Conservation (phyloP, 2,797 vertebrate genomes). For the Lycodopsis pacificus region DNA sequence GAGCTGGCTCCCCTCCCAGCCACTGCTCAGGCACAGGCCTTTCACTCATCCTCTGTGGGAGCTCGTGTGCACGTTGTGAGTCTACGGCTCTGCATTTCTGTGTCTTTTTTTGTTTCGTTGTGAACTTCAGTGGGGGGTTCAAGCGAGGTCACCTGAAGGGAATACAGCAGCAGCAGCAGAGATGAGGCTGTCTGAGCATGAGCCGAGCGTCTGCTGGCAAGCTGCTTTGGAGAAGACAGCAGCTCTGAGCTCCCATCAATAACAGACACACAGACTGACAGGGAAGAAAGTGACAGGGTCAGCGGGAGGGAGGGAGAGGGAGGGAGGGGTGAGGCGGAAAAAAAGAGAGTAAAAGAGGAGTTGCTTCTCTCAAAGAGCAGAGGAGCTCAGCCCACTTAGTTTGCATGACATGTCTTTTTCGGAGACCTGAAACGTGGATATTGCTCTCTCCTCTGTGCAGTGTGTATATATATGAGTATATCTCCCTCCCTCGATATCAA, state of each 20-base stretch:
- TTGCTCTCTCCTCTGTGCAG: conserved; percentile 30
- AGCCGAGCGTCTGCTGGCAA: conserved; percentile 66
- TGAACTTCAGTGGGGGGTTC: conserved; percentile 36
- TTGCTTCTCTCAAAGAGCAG: conserved; percentile 45
- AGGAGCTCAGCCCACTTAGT: conserved; percentile 41
- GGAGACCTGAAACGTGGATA: conserved; percentile 26
- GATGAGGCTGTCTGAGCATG: conserved; percentile 57
- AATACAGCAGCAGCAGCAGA: conserved; percentile 47
- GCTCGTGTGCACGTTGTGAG: conserved; percentile 13
- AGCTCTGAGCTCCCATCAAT: conserved; percentile 68
- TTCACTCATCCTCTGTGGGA: conserved; percentile 45
- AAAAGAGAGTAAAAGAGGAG: conserved; percentile 40
- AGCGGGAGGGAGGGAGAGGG: conserved; percentile 35
- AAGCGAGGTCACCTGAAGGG: conserved; percentile 64
- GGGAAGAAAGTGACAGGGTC: conserved; percentile 63
- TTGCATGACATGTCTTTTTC: conserved; percentile 56
- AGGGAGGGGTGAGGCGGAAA: conserved; percentile 34
- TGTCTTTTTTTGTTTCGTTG: conserved; percentile 45
- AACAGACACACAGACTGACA: conserved; percentile 54
- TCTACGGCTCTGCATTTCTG: conserved; percentile 41
- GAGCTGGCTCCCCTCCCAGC: conserved; percentile 58
- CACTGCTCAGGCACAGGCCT: conserved; percentile 41
- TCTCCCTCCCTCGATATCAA: conserved; percentile 51
- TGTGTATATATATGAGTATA: conserved; percentile 16
- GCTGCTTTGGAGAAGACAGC: conserved; percentile 61